Evolutionary conservation across 2,797 vertebrate genomes (phyloP).

Genomic region (Betta splendens): DNA sequence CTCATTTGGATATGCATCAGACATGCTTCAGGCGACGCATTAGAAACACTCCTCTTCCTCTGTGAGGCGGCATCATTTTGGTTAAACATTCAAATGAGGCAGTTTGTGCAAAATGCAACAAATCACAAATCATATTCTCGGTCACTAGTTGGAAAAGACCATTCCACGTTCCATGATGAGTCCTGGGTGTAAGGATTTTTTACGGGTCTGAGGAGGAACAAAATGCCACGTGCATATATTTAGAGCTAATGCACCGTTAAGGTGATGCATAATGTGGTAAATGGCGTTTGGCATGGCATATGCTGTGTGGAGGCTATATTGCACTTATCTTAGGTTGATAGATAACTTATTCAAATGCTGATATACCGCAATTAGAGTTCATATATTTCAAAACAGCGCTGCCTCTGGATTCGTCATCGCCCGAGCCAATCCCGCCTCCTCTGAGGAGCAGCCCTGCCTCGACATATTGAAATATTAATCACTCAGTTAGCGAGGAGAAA

Average conservation of each 20-base stretch:
- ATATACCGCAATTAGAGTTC: slow-evolving; percentile 53
- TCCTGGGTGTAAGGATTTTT: slow-evolving; percentile 13
- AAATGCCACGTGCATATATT: slow-evolving; percentile 25
- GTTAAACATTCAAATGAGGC: slow-evolving; percentile 50
- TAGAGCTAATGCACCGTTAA: slow-evolving; percentile 42
- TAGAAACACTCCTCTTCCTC: slow-evolving; percentile 52
- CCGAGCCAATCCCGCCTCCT: too few species aligned
- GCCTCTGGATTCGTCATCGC: slow-evolving; percentile 44
- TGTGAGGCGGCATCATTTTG: slow-evolving; percentile 45
- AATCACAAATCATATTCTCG: too few species aligned
- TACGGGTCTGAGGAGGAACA: slow-evolving; percentile 17
- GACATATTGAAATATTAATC: slow-evolving; percentile 46
- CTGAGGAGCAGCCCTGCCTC: slow-evolving; percentile 36
- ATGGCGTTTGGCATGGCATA: slow-evolving; percentile 32
- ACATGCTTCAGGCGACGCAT: slow-evolving; percentile 64
- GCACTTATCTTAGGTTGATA: slow-evolving; percentile 46
- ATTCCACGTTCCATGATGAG: slow-evolving; percentile 7
- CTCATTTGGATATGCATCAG: slow-evolving; percentile 69
- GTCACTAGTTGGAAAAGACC: background rate
- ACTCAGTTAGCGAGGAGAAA: slow-evolving; percentile 41
- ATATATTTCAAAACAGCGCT: slow-evolving; percentile 51
- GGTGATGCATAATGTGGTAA: slow-evolving; percentile 44
- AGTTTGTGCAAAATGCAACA: slow-evolving; percentile 34
- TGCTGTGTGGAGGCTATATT: slow-evolving; percentile 30
- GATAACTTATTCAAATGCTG: slow-evolving; percentile 61